Percentiles rank a stretch among this genome's conserved stretches.
Evolutionary conservation across 2,797 vertebrate species (phyloP).

Genomic region (Saxicola maurus): DNA sequence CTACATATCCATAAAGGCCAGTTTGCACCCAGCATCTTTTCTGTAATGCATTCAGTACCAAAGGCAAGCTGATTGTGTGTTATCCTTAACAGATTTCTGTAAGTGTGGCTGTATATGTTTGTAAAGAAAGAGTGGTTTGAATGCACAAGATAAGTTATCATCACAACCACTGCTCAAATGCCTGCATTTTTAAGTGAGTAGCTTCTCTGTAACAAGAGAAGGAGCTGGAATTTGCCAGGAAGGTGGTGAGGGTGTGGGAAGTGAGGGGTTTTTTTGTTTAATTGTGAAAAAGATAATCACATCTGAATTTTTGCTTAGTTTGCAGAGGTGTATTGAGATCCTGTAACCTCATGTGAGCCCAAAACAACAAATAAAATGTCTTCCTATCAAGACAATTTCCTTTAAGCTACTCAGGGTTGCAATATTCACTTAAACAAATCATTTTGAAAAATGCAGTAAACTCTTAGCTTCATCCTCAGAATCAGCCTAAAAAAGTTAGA

Average conservation of each 20-base stretch:
- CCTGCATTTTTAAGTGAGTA: not conserved
- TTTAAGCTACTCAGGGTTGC: not conserved
- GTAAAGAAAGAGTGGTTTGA: not conserved
- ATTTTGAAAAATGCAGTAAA: not conserved
- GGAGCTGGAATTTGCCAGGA: not conserved
- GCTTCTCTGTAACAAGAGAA: not conserved
- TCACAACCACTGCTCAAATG: not conserved
- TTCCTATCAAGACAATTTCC: not conserved
- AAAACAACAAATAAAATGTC: not conserved
- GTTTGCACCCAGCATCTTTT: not conserved
- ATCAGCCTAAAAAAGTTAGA: not conserved
- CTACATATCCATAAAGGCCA: not conserved
- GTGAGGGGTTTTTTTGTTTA: not conserved
- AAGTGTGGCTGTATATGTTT: fast-evolving
- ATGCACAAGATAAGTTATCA: no score
- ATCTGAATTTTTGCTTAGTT: not conserved
- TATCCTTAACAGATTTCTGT: not conserved
- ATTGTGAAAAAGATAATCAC: not conserved
- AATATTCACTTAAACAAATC: not conserved
- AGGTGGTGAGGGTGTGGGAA: not conserved
- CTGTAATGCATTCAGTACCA: fast-evolving
- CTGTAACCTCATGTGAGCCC: not conserved
- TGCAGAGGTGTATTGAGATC: not conserved
- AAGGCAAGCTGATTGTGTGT: not conserved
- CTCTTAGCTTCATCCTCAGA: not conserved